A percentile compares a stretch with the other conserved stretches of the same genome.
phyloP scores from a whole-genome alignment of 2,888 invertebrate species.

The Drosophila borborema region DNA sequence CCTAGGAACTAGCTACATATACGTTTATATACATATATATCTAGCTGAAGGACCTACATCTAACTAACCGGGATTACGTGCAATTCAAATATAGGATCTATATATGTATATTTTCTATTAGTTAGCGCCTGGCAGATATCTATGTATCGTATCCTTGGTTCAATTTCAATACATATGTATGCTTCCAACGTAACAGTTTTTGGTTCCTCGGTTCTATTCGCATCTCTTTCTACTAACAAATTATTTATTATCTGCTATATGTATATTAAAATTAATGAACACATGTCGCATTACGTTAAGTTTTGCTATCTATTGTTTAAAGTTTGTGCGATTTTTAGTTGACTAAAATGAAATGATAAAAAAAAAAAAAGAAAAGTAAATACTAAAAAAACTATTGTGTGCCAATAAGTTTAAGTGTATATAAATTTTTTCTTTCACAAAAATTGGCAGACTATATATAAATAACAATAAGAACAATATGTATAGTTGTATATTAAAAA shows the following conservation, averaged over 20 bases:
- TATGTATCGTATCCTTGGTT: not conserved
- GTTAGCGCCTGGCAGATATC: not conserved
- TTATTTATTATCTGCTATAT: conserved; percentile 24
- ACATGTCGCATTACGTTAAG: conserved; percentile 35
- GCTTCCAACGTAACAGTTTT: conserved; percentile 51
- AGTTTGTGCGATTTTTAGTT: conserved; percentile 20
- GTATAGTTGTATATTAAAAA: conserved; percentile 52
- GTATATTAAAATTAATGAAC: not conserved
- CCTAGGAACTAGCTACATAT: not conserved
- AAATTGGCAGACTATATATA: conserved; percentile 35
- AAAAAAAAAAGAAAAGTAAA: not conserved
- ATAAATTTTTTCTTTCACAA: conserved; percentile 59
- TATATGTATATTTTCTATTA: not conserved
- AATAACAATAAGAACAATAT: conserved; percentile 60
- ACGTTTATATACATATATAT: not conserved
- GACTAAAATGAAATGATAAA: conserved; percentile 1
- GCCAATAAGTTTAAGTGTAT: conserved; percentile 80
- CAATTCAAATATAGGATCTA: conserved; percentile 31
- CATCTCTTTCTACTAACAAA: conserved; percentile 40
- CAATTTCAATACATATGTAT: conserved; percentile 8
- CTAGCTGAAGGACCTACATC: not conserved
- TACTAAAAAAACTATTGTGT: conserved; percentile 65
- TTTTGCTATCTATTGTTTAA: conserved; percentile 40
- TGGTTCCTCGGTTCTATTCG: conserved; percentile 56
- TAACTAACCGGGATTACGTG: conserved; percentile 48